Conservation (phyloP, 1,140 invertebrate genomes). For the Octopus bimaculoides region DNA sequence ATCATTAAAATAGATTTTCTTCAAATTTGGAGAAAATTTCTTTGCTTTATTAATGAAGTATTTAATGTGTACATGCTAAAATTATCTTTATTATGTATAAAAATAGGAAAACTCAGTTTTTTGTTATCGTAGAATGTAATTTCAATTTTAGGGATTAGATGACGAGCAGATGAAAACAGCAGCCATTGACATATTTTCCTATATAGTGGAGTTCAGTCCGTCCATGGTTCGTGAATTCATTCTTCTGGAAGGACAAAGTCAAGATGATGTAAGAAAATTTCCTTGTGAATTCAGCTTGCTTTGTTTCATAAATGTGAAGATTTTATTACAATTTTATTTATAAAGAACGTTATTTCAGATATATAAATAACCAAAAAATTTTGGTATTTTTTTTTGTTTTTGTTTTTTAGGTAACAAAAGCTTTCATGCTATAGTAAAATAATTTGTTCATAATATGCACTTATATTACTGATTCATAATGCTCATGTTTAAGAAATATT, state of each 20-base stretch:
- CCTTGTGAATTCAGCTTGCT: background rate
- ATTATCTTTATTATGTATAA: too few relatives aligned
- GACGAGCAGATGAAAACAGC: conserved; percentile 89
- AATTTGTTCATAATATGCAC: too few relatives aligned
- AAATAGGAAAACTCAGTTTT: too few relatives aligned
- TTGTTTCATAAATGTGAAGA: background rate
- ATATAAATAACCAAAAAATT: background rate
- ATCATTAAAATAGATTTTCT: too few relatives aligned
- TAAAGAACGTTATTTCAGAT: background rate
- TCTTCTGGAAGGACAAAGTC: conserved; percentile 81
- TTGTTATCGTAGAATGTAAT: too few relatives aligned
- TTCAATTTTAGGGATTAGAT: conserved; percentile 65
- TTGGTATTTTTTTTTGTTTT: background rate
- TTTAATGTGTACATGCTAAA: too few relatives aligned
- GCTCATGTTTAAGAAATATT: too few relatives aligned
- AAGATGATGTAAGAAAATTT: conserved; percentile 71
- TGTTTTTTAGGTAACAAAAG: background rate
- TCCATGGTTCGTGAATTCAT: conserved; percentile 97
- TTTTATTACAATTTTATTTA: background rate
- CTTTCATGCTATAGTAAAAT: too few relatives aligned
- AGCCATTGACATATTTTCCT: conserved; percentile 94
- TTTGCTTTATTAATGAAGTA: too few relatives aligned
- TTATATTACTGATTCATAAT: too few relatives aligned
- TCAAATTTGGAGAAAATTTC: too few relatives aligned
- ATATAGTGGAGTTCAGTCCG: conserved; percentile 97